Evolutionary conservation across 2,797 vertebrate species (phyloP), one percentile per base, ranked within the genome.

Genomic region (Odontamblyopus lacepedii): DNA sequence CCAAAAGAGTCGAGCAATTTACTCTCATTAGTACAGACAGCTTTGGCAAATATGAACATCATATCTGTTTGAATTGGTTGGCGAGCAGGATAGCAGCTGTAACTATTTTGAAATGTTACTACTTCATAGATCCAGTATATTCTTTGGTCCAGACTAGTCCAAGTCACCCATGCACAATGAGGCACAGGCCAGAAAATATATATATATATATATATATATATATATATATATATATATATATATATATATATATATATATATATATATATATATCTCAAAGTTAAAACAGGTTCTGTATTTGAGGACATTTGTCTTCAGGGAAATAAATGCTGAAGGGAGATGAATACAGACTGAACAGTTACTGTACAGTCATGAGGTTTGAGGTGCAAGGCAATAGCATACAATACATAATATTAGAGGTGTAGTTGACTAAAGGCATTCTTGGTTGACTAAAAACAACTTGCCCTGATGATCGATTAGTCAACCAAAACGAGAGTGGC

Each of bases 81-180:
- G 73, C 66, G 72, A 67, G 26, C 30, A 55, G 30, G 19, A 3
- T 35, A 29, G 56, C 62, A 66, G 73, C 67, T 71, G 62, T 27
- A 55, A 56, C 30, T 44, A 3, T 44, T 44, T 44, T 44, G 41
- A 44, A 44, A 44, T 44, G 11, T 44, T 38, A 38, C 38, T 2
- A 44, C 41, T 44, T 44, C 2, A 44, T 44, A 44, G 9, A 44
- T 44, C 41, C 9, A 44, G 9, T 13, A 44, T 44, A 11, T 57
- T 57, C 60, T 0, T 18, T 74, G 77, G 69, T 78, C 79, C 48
- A 11, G 48, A 72, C 71, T 70, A 67, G 67, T 70, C 72, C 62
- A 71, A 72, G 67, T 71, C 77, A 78, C 76, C 78, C 84, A 73
- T 79, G 67, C 69, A 70, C 60, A 76, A 69, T 3, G 69, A 86